Base-by-base conservation (phyloP, 2,888 invertebrate species). In the Nephrotoma appendiculata region DNA sequence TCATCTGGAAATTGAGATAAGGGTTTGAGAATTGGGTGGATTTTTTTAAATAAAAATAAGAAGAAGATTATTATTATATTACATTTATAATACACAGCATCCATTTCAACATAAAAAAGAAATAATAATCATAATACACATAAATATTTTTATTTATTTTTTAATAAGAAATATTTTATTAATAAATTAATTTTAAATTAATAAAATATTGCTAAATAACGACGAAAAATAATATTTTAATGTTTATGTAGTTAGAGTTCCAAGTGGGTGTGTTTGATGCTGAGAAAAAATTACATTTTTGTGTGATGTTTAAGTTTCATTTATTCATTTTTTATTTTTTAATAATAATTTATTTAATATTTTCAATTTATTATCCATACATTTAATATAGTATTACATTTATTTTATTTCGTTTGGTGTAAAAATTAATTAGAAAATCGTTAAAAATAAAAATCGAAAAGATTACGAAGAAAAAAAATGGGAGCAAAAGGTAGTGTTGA, bases 401-500 rank as follows among this genome's bases (percentile, higher is more conserved):
- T 84, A 9, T 11, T 83, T 84, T 42, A 84, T 84, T 83, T 83
- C n/a, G 41, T 83, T 83, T 12, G 41, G 41, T 84, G 84, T 42
- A n/a, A 31, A 71, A 42, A 41, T 84, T 83, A 41, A 42, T 83
- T 5, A 88, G 87, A 86, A 87, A 87, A 86, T 87, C 87, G 52
- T 87, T 83, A 86, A 86, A 86, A 87, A 87, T 83, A 87, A 86
- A 92, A 91, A 91, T 92, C 85, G 86, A 87, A 71, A 87, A 86
- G 42, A 43, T 84, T 84, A 42, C 41, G 86, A 86, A 88, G 86
- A 86, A 85, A 87, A 88, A 85, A 92, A 92, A 95, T 95, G 95
- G 95, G 95, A 92, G 95, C 95, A 92, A 95, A 95, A 94, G 95
- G 95, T 92, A 95, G 95, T 93, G 95, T 95, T 92, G 95, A 95